Percentiles rank a stretch among this genome's conserved stretches.
phyloP scores from a whole-genome alignment of 2,888 invertebrate genomes.

The Sarcophaga carnaria region DNA sequence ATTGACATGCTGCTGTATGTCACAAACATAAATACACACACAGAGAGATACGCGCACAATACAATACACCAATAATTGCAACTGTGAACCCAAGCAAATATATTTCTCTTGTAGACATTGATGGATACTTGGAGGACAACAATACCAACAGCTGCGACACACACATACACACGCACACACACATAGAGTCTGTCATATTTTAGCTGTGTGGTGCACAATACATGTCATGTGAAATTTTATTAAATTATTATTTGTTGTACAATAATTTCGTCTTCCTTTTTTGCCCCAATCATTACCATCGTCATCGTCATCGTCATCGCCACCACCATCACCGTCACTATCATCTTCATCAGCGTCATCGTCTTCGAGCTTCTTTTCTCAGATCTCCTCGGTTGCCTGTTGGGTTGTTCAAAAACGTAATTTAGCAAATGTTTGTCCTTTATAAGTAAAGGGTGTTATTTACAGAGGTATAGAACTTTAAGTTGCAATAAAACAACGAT shows the following conservation, averaged over 20 bases:
- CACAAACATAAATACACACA: slow-evolving; percentile 11
- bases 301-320: too few relatives aligned
- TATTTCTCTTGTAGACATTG: slow-evolving; percentile 60
- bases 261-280: not conserved
- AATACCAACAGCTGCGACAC: too few relatives aligned
- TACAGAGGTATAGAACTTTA: too few relatives aligned
- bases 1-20: slow-evolving; percentile 49
- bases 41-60: not conserved
- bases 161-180: not conserved
- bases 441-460: too few relatives aligned
- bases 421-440: not conserved
- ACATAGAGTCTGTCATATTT: not conserved
- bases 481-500: too few relatives aligned
- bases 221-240: not conserved
- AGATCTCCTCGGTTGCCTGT: not conserved
- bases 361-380: not conserved
- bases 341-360: not conserved
- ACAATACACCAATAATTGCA: not conserved
- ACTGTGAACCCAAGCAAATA: not conserved
- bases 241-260: not conserved
- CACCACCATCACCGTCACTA: too few relatives aligned
- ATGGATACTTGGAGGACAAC: slow-evolving; percentile 46
- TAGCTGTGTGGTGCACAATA: not conserved
- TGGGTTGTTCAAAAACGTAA: not conserved
- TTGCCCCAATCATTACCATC: too few relatives aligned